Percentiles rank a stretch among this genome's conserved stretches.
Conservation (phyloP, 37 sponge, comb jelly and placozoan species). For the Mnemiopsis leidyi region DNA sequence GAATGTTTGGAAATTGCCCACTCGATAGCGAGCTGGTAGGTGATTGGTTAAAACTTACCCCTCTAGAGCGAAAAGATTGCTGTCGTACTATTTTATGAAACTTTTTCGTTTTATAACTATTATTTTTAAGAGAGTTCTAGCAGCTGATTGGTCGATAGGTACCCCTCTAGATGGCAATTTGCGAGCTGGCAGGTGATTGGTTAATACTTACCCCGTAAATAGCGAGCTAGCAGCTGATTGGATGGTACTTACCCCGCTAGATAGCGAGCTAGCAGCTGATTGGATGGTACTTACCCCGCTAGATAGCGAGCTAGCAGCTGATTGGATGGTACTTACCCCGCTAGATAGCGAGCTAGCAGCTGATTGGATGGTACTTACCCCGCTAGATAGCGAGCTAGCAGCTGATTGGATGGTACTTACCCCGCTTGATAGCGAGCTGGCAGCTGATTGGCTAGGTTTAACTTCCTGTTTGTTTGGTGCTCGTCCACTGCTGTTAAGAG, state of each 20-base stretch:
- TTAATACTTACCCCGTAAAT: background rate
- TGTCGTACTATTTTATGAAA: background rate
- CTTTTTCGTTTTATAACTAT: background rate
- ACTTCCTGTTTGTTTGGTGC: slow-evolving; percentile 32
- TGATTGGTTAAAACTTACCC: background rate
- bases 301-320: no score
- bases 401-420: background rate
- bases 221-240: no score
- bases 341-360: no score
- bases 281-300: no score
- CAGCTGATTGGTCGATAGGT: no score
- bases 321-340: no score
- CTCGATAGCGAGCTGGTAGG: background rate
- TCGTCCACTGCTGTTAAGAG: background rate
- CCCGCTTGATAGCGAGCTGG: background rate
- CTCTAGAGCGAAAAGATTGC: no score
- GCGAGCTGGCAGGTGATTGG: background rate
- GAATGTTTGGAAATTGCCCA: background rate
- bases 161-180: background rate
- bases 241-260: background rate
- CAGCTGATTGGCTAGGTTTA: background rate
- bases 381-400: no score
- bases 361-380: no score
- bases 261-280: background rate
- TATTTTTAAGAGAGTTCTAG: no score